Conservation (phyloP, 2,888 invertebrate genomes). For the Gisinianus flammeolus region DNA sequence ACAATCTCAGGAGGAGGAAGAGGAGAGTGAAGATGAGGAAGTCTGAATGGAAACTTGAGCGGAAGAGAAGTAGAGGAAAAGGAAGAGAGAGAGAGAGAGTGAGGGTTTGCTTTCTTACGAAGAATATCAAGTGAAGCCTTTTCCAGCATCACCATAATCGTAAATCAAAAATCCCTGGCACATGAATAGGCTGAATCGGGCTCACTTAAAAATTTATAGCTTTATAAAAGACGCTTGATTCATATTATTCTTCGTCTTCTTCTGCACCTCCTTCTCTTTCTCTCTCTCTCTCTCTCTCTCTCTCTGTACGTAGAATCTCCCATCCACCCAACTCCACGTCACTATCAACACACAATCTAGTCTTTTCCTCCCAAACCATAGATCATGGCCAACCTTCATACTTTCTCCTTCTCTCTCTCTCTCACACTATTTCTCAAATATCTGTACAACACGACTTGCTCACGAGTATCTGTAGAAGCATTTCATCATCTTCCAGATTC, state of each 20-base stretch:
- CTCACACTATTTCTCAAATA: no score
- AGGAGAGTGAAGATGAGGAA: background rate
- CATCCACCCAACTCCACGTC: background rate
- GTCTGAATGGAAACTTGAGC: background rate
- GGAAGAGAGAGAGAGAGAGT: constrained; percentile 6
- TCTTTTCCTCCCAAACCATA: no score
- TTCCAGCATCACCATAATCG: constrained; percentile 33
- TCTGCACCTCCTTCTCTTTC: background rate
- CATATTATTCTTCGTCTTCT: constrained; percentile 3
- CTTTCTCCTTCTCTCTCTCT: no score
- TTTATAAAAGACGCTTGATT: constrained; percentile 25
- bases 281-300: background rate
- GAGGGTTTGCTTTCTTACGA: background rate
- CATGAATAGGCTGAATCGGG: constrained; percentile 22
- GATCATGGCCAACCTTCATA: no score
- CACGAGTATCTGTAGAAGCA: no score
- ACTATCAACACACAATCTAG: no score
- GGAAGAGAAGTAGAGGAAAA: no score
- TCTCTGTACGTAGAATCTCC: background rate
- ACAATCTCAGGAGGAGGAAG: constrained; percentile 21
- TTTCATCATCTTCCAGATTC: no score
- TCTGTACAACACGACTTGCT: no score
- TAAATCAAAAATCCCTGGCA: constrained; percentile 36
- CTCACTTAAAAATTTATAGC: constrained; percentile 31
- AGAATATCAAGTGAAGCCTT: constrained; percentile 20